phyloP scores from a whole-genome alignment of 2,113 vertebrate species.

The Siniperca knerii region DNA sequence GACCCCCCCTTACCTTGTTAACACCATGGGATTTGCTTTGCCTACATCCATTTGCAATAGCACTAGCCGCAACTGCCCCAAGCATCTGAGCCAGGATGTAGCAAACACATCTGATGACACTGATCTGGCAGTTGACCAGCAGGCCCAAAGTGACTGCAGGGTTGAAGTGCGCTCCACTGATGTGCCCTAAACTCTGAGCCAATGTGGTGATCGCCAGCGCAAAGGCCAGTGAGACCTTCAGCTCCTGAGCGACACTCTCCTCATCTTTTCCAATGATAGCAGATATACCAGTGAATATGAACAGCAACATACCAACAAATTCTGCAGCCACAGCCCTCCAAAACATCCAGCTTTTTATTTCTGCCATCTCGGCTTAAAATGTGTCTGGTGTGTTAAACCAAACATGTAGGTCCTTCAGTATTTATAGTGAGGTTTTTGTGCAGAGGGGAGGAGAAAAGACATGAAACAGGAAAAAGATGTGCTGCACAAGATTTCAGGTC shows the following conservation, averaged over 20 bases:
- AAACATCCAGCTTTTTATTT: slow-evolving; percentile 89
- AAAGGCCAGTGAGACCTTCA: slow-evolving; percentile 92
- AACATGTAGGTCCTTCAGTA: background rate
- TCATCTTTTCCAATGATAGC: slow-evolving; percentile 80
- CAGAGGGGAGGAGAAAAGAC: slow-evolving; percentile 8
- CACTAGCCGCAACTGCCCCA: slow-evolving; percentile 87
- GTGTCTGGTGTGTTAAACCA: background rate
- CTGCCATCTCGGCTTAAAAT: slow-evolving; percentile 74
- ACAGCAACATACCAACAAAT: slow-evolving; percentile 91
- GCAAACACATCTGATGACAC: slow-evolving; percentile 86
- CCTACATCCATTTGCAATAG: slow-evolving; percentile 84
- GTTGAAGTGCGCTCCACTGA: slow-evolving; percentile 92
- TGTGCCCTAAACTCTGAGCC: slow-evolving; percentile 90
- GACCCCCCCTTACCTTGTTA: slow-evolving; percentile 63
- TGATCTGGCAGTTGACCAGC: slow-evolving; percentile 92
- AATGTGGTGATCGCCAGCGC: slow-evolving; percentile 91
- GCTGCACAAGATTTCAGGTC: background rate
- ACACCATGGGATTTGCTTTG: slow-evolving; percentile 78
- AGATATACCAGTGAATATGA: slow-evolving; percentile 89
- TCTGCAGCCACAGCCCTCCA: slow-evolving; percentile 91
- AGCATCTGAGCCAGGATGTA: slow-evolving; percentile 92
- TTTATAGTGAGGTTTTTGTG: slow-evolving; percentile 41
- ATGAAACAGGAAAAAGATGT: slow-evolving; percentile 2
- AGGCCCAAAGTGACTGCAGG: slow-evolving; percentile 89
- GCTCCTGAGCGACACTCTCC: slow-evolving; percentile 78